Evolutionary conservation across 2,888 invertebrate species (phyloP).

Genomic region (Portevinia maculata): DNA sequence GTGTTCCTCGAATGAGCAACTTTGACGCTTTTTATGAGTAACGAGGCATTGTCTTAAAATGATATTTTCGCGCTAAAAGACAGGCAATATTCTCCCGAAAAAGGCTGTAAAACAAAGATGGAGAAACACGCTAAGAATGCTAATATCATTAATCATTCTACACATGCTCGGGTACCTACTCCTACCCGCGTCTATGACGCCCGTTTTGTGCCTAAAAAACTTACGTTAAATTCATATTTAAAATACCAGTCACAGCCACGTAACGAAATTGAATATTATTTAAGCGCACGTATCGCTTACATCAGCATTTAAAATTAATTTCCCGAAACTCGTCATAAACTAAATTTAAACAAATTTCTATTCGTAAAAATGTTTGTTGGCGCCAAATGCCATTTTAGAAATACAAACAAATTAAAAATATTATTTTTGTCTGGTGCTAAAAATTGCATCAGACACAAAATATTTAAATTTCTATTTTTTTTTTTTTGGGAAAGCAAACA

Average conservation of each 20-base stretch:
- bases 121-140: too few species aligned
- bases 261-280: constrained; percentile 1
- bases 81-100: too few species aligned
- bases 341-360: constrained; percentile 4
- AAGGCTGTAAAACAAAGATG: too few species aligned
- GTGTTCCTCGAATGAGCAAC: too few species aligned
- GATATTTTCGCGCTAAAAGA: too few species aligned
- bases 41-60: too few species aligned
- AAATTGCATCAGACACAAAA: constrained; percentile 36
- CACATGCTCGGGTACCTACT: too few species aligned
- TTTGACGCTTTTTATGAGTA: too few species aligned
- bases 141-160: too few species aligned
- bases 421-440: constrained; percentile 14
- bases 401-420: too few species aligned
- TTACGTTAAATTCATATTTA: background rate
- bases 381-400: constrained; percentile 12
- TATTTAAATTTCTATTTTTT: background rate
- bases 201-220: too few species aligned
- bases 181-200: too few species aligned
- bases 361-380: constrained; percentile 30
- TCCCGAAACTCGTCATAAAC: constrained; percentile 20
- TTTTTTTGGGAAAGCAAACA: constrained; percentile 10
- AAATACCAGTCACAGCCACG: background rate
- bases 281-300: constrained; percentile 15
- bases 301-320: constrained; percentile 13